These are phyloP conservation scores for Alloscopus bannaensis DNA, from an alignment of 2,888 invertebrate genomes.

Conservation along the genomic window DNA sequence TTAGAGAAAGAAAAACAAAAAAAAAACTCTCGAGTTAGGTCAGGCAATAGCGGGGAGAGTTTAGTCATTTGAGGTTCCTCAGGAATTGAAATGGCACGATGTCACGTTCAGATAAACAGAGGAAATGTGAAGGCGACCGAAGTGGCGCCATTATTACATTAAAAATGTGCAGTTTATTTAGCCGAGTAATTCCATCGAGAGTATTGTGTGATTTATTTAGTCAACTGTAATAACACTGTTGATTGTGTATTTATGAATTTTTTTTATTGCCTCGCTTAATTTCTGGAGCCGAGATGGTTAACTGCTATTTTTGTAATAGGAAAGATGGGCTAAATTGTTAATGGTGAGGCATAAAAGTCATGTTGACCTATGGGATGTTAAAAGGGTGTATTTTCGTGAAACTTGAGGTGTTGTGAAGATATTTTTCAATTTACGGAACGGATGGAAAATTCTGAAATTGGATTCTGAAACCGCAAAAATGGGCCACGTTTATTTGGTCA, in stretches of 20 bases:
- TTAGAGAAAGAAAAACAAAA: not conserved
- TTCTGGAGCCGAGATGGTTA: conserved; percentile 55
- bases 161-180: not conserved
- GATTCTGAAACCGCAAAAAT: conserved; percentile 60
- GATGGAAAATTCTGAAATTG: conserved; percentile 50
- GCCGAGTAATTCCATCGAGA: not conserved
- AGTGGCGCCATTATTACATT: not conserved
- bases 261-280: too few relatives aligned
- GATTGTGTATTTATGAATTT: conserved; percentile 3
- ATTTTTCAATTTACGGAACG: not conserved
- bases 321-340: too few relatives aligned
- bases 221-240: not conserved
- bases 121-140: not conserved
- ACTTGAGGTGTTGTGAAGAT: not conserved
- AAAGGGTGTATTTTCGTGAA: too few relatives aligned
- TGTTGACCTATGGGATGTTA: too few relatives aligned
- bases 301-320: conserved; percentile 43
- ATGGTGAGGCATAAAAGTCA: too few relatives aligned
- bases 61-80: too few relatives aligned
- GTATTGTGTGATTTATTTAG: not conserved
- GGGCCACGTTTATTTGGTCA: conserved; percentile 23
- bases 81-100: conserved; percentile 41
- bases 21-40: conserved; percentile 1
- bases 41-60: too few relatives aligned
- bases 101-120: conserved; percentile 42